Conservation (phyloP, 2,113 vertebrate genomes). For the Percina caprodes region DNA sequence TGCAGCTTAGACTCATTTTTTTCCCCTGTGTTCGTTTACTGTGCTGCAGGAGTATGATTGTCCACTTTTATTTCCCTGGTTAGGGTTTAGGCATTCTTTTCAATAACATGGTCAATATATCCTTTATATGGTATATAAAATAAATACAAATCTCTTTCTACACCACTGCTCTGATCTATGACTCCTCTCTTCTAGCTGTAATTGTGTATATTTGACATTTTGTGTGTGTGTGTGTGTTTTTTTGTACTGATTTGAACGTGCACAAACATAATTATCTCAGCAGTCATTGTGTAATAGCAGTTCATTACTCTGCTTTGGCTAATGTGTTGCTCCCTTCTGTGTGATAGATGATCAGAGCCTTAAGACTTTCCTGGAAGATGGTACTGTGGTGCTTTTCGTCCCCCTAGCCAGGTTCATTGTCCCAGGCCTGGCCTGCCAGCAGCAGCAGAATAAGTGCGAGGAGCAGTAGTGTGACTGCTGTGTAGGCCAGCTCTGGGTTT, state of each 20-base stretch:
- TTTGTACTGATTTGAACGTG: slow-evolving; percentile 32
- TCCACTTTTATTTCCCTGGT: slow-evolving; percentile 68
- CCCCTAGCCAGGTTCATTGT: slow-evolving; percentile 53
- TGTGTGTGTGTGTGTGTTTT: slow-evolving; percentile 19
- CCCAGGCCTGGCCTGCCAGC: slow-evolving; percentile 69
- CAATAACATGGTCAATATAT: slow-evolving; percentile 80
- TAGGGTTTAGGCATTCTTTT: slow-evolving; percentile 67
- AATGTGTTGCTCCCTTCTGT: slow-evolving; percentile 35
- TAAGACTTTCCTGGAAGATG: slow-evolving; percentile 64
- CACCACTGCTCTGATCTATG: slow-evolving; percentile 44
- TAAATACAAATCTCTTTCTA: slow-evolving; percentile 85
- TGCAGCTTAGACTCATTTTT: slow-evolving; percentile 42
- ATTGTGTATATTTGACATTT: slow-evolving; percentile 49
- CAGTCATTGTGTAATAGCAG: slow-evolving; percentile 51
- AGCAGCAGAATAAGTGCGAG: slow-evolving; percentile 86
- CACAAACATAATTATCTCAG: slow-evolving; percentile 53
- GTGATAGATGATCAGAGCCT: slow-evolving; percentile 48
- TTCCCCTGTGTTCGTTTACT: slow-evolving; percentile 37
- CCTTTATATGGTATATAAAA: slow-evolving; percentile 83
- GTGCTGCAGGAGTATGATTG: slow-evolving; percentile 59
- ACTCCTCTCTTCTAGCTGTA: slow-evolving; percentile 42
- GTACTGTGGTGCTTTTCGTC: slow-evolving; percentile 55
- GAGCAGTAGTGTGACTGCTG: slow-evolving; percentile 81
- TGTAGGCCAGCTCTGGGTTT: slow-evolving; percentile 69
- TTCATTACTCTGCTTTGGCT: slow-evolving; percentile 55